Conservation (phyloP, 2,113 vertebrate genomes). For the Heterocephalus glaber region DNA sequence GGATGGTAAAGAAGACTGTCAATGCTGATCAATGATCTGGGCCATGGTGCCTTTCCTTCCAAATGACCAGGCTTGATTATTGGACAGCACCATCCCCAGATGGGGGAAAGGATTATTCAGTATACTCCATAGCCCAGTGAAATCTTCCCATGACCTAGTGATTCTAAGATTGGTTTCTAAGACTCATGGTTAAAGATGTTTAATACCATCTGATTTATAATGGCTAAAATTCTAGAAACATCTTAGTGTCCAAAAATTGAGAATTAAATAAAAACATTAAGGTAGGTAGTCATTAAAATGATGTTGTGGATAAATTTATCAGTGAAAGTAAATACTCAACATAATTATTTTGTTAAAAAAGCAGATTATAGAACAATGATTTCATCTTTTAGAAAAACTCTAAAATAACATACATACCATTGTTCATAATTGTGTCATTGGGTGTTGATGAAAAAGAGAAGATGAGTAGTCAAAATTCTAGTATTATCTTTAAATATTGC, state of each 20-base stretch:
- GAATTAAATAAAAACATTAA: not conserved
- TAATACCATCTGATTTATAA: not conserved
- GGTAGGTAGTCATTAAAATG: not conserved
- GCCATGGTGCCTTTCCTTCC: not conserved
- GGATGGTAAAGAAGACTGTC: not conserved
- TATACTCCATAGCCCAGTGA: not conserved
- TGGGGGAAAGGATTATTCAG: not conserved
- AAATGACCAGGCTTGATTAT: not conserved
- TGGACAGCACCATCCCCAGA: not conserved
- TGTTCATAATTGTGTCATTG: not conserved
- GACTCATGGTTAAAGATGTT: not conserved
- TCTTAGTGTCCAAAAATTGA: not conserved
- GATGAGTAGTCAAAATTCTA: no score
- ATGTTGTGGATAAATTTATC: not conserved
- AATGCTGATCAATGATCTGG: not conserved
- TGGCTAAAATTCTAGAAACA: not conserved
- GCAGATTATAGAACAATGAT: not conserved
- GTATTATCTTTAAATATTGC: no score
- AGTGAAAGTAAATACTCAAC: not conserved
- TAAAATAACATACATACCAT: not conserved
- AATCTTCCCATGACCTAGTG: not conserved
- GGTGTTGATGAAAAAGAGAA: not conserved
- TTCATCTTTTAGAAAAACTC: slow-evolving; percentile 14
- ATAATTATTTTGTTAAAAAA: not conserved
- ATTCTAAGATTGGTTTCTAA: not conserved